Conservation (phyloP, 2,797 vertebrate species). For the Netta rufina region DNA sequence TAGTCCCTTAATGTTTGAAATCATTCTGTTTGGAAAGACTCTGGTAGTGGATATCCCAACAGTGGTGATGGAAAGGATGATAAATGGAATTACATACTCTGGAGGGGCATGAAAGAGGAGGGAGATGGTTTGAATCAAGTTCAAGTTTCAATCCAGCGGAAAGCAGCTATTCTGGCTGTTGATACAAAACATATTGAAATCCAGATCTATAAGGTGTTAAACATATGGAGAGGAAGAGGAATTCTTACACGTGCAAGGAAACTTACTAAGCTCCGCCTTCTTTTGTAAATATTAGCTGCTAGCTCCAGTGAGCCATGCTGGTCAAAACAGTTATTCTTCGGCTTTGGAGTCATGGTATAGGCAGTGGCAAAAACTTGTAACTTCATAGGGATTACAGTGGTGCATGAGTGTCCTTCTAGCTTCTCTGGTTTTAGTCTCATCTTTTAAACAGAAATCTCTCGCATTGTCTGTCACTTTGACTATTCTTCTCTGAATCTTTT, state of each 20-base stretch:
- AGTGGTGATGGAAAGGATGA: slow-evolving; percentile 52
- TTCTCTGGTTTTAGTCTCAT: not conserved
- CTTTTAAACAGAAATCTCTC: not conserved
- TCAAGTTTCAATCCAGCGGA: slow-evolving; percentile 40
- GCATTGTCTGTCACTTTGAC: not conserved
- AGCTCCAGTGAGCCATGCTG: not conserved
- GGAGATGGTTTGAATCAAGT: slow-evolving; percentile 60
- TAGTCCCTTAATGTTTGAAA: slow-evolving; percentile 27
- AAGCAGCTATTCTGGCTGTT: slow-evolving; percentile 21
- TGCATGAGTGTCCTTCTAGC: not conserved
- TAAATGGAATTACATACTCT: slow-evolving; percentile 36
- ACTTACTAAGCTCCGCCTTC: not conserved
- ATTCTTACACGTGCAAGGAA: not conserved
- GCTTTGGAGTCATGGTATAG: accelerated
- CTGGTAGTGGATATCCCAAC: not conserved
- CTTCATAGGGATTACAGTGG: not conserved
- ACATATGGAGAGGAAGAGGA: not conserved
- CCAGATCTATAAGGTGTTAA: not conserved
- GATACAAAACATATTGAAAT: slow-evolving; percentile 42
- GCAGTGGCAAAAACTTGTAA: not conserved
- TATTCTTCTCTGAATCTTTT: not conserved
- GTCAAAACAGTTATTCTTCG: not conserved
- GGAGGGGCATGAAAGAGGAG: slow-evolving; percentile 16
- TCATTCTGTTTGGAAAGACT: slow-evolving; percentile 26
- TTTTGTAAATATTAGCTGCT: not conserved